Conservation (phyloP, 2,888 invertebrate species). For the Capitulum mitella region DNA sequence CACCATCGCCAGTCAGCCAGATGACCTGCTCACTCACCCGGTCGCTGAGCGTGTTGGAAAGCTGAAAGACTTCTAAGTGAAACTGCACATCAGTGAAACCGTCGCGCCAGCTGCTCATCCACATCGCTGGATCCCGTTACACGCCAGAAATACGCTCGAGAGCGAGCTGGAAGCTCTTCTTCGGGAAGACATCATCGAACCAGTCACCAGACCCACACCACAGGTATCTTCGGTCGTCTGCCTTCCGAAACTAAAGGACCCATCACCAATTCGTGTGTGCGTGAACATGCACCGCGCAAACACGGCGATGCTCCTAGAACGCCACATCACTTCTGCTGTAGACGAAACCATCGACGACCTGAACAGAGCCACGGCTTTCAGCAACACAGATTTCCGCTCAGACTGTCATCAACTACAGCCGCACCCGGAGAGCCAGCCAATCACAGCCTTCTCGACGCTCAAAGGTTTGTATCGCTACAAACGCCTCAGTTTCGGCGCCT, state of each 20-base stretch:
- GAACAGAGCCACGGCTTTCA: background rate
- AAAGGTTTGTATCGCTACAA: background rate
- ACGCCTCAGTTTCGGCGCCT: background rate
- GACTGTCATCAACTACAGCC: background rate
- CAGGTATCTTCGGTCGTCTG: background rate
- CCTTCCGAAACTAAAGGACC: background rate
- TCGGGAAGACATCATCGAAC: background rate
- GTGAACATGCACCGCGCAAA: background rate
- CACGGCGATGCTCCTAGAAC: background rate
- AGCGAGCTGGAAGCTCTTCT: background rate
- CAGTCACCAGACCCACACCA: background rate
- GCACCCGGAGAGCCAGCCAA: background rate
- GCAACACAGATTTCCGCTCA: background rate
- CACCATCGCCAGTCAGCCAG: too few relatives aligned
- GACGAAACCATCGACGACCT: background rate
- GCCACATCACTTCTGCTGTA: background rate
- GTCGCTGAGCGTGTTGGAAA: too few relatives aligned
- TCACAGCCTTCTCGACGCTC: background rate
- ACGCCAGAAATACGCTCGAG: background rate
- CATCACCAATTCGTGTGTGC: background rate
- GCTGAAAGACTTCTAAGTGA: too few relatives aligned
- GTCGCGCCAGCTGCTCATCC: too few relatives aligned
- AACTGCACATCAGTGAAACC: too few relatives aligned
- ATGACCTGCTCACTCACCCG: too few relatives aligned
- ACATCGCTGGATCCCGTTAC: background rate